Conservation (phyloP, 2,113 vertebrate genomes). For the Piaya cayana region DNA sequence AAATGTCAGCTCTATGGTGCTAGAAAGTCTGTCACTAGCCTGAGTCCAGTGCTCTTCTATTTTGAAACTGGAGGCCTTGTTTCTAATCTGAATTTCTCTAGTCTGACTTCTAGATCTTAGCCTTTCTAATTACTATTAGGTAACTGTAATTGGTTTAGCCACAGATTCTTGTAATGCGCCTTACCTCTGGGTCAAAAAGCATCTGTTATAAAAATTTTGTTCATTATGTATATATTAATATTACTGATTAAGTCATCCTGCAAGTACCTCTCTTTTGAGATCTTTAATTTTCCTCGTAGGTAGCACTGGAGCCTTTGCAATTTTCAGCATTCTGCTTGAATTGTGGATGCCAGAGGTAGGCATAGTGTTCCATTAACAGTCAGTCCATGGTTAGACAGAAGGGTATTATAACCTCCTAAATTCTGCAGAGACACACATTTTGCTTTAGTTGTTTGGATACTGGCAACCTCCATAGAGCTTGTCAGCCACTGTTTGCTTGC, state of each 20-base stretch:
- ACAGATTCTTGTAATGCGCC: neutral
- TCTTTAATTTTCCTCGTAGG: neutral
- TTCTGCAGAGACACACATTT: neutral
- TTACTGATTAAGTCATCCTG: neutral
- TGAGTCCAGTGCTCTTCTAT: neutral
- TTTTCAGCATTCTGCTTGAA: neutral
- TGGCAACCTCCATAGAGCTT: neutral
- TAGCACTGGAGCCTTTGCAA: neutral
- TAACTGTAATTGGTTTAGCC: neutral
- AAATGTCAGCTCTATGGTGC: neutral
- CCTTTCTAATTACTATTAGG: neutral
- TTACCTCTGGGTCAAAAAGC: neutral
- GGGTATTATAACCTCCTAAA: neutral
- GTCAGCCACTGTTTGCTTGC: neutral
- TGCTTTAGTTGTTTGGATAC: neutral
- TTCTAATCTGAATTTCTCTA: neutral
- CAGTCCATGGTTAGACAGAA: neutral
- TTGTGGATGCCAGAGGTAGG: neutral
- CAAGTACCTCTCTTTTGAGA: neutral
- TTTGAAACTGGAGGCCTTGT: neutral
- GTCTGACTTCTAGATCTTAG: neutral
- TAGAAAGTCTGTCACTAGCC: neutral
- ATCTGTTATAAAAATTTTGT: neutral
- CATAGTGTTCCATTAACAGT: neutral
- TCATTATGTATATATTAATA: neutral